Percentiles rank a stretch among this genome's conserved stretches.
These are phyloP conservation scores for Malthinus seriepunctatus DNA, from an alignment of 2,888 invertebrate genomes.

Conservation along the genomic window DNA sequence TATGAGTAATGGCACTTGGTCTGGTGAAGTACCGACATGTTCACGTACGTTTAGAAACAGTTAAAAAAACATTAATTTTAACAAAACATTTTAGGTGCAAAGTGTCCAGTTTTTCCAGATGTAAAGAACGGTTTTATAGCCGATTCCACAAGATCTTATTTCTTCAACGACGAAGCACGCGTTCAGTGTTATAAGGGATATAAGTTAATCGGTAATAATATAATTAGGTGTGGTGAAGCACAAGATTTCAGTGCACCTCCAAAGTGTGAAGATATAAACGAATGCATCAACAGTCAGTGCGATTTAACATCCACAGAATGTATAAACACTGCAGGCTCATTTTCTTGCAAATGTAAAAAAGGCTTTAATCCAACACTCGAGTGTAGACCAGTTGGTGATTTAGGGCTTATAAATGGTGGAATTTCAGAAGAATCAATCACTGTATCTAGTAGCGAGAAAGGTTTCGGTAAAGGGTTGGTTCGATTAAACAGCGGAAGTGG, in stretches of 20 bases:
- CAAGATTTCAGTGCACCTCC: constrained; percentile 84
- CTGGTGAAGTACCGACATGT: constrained; percentile 86
- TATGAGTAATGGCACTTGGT: constrained; percentile 96
- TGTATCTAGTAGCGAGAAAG: constrained; percentile 80
- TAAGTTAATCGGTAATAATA: constrained; percentile 80
- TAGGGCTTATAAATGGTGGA: constrained; percentile 85
- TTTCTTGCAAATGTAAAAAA: constrained; percentile 83
- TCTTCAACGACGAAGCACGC: constrained; percentile 86
- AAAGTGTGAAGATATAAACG: constrained; percentile 86
- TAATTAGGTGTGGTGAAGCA: constrained; percentile 82
- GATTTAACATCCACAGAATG: constrained; percentile 90
- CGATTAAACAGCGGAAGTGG: constrained; percentile 82
- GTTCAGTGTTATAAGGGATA: constrained; percentile 91
- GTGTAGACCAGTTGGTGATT: constrained; percentile 87
- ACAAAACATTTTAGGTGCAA: constrained; percentile 56
- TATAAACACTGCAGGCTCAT: constrained; percentile 84
- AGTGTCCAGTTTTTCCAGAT: constrained; percentile 74
- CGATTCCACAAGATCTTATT: constrained; percentile 75
- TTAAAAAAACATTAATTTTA: background rate
- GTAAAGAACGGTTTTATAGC: constrained; percentile 88
- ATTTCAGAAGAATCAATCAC: constrained; percentile 88
- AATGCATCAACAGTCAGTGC: constrained; percentile 87
- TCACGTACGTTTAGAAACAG: constrained; percentile 61
- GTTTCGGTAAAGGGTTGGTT: constrained; percentile 81
- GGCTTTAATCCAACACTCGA: constrained; percentile 86